phyloP scores from a whole-genome alignment of 2,888 invertebrate species.

The Sphaerophoria rueppellii region DNA sequence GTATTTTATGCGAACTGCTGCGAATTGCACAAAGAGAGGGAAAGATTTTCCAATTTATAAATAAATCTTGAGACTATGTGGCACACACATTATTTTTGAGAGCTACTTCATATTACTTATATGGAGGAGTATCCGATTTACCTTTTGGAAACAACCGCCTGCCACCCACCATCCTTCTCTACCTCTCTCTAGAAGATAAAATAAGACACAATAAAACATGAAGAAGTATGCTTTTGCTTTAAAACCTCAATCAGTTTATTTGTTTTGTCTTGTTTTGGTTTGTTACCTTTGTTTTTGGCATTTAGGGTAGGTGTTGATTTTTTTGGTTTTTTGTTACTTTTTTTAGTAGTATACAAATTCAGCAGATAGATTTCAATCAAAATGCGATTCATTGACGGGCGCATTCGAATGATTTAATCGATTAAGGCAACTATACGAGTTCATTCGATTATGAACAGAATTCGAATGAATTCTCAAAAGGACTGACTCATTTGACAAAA shows the following conservation, averaged over 20 bases:
- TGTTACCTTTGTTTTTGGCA: not conserved
- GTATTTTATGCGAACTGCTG: slow-evolving; percentile 38
- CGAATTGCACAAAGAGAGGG: slow-evolving; percentile 24
- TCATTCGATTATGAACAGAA: no score
- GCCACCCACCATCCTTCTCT: not conserved
- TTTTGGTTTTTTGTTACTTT: no score
- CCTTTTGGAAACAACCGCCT: not conserved
- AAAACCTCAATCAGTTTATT: not conserved
- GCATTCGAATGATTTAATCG: no score
- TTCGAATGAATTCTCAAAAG: no score
- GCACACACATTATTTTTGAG: slow-evolving; percentile 55
- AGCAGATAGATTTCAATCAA: no score
- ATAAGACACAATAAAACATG: no score
- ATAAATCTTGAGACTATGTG: slow-evolving; percentile 56
- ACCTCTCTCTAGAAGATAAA: not conserved
- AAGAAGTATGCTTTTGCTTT: no score
- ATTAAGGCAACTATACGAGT: no score
- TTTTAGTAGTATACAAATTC: no score
- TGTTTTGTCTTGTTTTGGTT: slow-evolving; percentile 3
- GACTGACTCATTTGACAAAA: no score
- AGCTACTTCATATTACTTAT: slow-evolving; percentile 33
- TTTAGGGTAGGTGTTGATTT: slow-evolving; percentile 7
- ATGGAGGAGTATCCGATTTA: slow-evolving; percentile 26
- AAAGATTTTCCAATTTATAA: slow-evolving; percentile 49
- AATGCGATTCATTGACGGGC: no score